Percentiles rank a stretch among this genome's conserved stretches.
Conservation (phyloP, 2,113 vertebrate genomes). For the Calyptommatus sinebrachiatus region DNA sequence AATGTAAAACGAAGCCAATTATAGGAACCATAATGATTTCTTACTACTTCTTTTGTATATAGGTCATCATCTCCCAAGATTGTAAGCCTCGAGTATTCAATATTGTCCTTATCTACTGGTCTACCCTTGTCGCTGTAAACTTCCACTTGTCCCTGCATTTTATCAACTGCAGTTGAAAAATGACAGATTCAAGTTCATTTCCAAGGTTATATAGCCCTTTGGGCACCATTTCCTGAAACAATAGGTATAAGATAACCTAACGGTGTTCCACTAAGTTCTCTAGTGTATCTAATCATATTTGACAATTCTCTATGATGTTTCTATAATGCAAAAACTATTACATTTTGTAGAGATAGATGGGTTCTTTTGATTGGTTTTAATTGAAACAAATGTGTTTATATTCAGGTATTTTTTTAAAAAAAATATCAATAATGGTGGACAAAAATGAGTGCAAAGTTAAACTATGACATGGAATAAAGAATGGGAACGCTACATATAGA, state of each 20-base stretch:
- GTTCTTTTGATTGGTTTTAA: neutral
- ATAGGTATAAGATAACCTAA: constrained; percentile 1
- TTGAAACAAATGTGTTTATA: neutral
- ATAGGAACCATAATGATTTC: too few species aligned
- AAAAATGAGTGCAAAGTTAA: too few species aligned
- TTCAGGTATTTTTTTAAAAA: too few species aligned
- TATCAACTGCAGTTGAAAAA: neutral
- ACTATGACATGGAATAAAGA: too few species aligned
- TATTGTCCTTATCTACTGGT: too few species aligned
- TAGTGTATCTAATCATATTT: neutral
- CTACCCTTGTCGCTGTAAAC: neutral
- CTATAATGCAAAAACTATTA: neutral
- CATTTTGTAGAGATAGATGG: neutral
- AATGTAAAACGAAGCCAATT: too few species aligned
- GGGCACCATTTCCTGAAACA: neutral
- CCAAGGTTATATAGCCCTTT: neutral
- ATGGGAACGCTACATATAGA: too few species aligned
- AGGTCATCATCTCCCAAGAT: neutral
- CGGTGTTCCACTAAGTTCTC: neutral
- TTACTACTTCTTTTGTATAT: neutral
- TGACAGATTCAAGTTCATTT: neutral
- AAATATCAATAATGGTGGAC: too few species aligned
- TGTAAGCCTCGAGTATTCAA: too few species aligned
- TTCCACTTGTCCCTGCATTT: neutral
- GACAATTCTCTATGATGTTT: neutral